Base-by-base conservation (phyloP, 2,888 invertebrate species). In the Drosophila robusta region DNA sequence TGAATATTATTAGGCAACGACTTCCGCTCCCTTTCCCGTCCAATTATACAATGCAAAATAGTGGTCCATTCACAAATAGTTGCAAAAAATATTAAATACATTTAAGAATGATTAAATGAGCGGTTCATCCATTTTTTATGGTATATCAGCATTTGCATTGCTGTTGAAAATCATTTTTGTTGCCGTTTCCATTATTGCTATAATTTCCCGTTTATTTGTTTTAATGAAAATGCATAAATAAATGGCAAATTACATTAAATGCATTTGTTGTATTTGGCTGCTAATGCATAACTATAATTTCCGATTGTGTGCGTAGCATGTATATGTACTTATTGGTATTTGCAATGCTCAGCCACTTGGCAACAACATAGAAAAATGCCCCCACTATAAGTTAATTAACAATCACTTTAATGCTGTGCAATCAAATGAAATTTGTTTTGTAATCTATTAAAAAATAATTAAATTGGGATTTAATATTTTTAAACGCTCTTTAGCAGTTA, bases 181-280 rank as follows among this genome's bases (percentile, higher is more conserved):
- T 80, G 68, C 65, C 78, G 68, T 60, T 80, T 66, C 64, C 52
- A 69, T 81, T 84, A 83, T 87, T 80, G 74, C 84, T 68, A 72
- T 85, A 61, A 86, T 86, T 80, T 83, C 81, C 52, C 66, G 78
- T 64, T 80, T 80, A 87, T 84, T 88, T 83, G 87, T 75, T 80
- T 80, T 80, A 78, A 88, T 87, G 72, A 66, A 75, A 78, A 75
- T 86, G 80, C 89, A 81, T 84, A 84, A 89, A 89, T 83, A 81
- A 85, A 89, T 89, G 79, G 72, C 67, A 73, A 89, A 85, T 80
- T 77, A 87, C 82, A 84, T 87, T 87, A 89, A 89, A 77, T 76
- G 75, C 73, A 71, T 71, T 85, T 82, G 62, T 61, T 56, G 62
- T 45, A 52, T 63, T 60, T 56, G 55, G 45, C 47, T 58, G 71